A percentile compares a stretch with the other conserved stretches of the same genome.
Conservation (phyloP, 2,797 vertebrate species). For the Myiothlypis chrysogaster region DNA sequence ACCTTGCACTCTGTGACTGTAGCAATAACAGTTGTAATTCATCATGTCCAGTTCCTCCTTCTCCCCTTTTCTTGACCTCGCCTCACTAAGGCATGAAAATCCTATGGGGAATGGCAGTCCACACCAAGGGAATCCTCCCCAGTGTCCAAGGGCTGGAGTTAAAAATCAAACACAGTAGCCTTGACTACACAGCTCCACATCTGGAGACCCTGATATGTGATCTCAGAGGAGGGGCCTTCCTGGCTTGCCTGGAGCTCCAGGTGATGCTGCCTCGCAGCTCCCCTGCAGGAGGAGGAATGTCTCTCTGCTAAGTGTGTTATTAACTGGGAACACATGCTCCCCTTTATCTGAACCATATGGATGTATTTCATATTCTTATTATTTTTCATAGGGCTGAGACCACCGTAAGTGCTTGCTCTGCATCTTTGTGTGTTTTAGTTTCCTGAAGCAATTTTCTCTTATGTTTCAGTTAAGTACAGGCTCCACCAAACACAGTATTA, state of each 20-base stretch:
- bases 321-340: not conserved
- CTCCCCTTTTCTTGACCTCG: not conserved
- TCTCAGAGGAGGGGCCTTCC: not conserved
- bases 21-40: not conserved
- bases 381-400: not conserved
- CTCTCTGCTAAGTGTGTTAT: not conserved
- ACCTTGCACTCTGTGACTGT: rapidly evolving
- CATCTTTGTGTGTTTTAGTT: conserved; percentile 25
- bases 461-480: not conserved
- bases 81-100: not conserved
- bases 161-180: not conserved
- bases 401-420: not conserved
- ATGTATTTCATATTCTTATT: not conserved
- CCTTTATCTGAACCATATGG: conserved; percentile 5
- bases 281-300: not conserved
- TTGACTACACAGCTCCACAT: not conserved
- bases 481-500: not conserved
- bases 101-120: not conserved
- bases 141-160: not conserved
- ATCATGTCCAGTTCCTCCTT: not conserved
- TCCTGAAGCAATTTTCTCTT: conserved; percentile 18
- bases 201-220: not conserved
- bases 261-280: not conserved
- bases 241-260: not conserved
- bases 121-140: not conserved